These are phyloP conservation scores for Nomada flava DNA, from an alignment of 2,888 invertebrate species.

Conservation along the genomic window DNA sequence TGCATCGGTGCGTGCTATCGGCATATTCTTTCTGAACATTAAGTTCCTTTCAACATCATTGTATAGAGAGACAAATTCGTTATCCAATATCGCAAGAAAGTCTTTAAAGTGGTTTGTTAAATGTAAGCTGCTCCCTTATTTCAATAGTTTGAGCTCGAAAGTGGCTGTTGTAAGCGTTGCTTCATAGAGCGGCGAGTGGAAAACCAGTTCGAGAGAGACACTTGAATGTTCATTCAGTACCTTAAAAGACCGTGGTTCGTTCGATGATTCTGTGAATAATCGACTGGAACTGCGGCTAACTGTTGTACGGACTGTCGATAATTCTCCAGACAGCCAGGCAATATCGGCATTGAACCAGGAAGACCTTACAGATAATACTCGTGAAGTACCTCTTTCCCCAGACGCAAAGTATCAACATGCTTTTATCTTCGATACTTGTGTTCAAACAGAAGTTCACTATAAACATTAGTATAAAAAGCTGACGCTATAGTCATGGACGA, in stretches of 20 bases:
- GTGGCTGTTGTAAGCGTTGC: constrained; percentile 34
- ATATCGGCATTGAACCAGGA: constrained; percentile 1
- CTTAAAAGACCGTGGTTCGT: constrained; percentile 13
- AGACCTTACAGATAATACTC: constrained; percentile 1
- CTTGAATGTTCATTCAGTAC: constrained; percentile 27
- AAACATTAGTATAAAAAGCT: background rate
- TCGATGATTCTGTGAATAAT: constrained; percentile 49
- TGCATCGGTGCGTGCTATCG: background rate
- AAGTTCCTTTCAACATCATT: background rate
- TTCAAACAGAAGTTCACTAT: background rate
- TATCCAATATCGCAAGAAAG: background rate
- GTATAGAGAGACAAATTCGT: background rate
- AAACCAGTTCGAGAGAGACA: constrained; percentile 28
- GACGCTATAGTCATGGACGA: background rate
- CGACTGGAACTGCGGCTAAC: constrained; percentile 9
- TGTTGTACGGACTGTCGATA: constrained; percentile 13
- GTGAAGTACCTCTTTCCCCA: constrained; percentile 1
- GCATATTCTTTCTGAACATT: background rate
- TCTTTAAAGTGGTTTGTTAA: constrained; percentile 18
- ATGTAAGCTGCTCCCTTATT: constrained; percentile 31
- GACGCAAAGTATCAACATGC: background rate
- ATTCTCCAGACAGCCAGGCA: background rate
- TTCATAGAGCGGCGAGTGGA: background rate
- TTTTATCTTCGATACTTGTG: background rate
- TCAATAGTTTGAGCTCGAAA: constrained; percentile 34